Evolutionary conservation across 2,113 vertebrate species (phyloP), one percentile per base, ranked within the genome.

Genomic region (Scalopus aquaticus): DNA sequence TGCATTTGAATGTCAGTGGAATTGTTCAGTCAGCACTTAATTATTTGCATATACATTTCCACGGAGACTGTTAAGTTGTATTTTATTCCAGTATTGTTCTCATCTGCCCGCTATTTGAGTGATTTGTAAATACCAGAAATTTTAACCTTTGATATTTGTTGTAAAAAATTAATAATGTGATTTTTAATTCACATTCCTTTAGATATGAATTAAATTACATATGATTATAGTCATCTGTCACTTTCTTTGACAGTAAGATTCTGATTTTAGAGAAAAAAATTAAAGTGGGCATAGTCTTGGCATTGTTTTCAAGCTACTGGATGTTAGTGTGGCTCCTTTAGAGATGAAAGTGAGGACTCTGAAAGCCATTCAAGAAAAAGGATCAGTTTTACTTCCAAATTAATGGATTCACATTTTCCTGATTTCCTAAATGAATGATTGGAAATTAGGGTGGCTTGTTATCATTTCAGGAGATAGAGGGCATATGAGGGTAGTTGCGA

Each of bases 131-230:
- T 51, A 67, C 58, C 15, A 83, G 17, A 64, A 17, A 79, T 73
- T 65, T 74, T 78, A 60, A 93, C 83, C 49, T 87, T 78, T 69
- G 20, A 13, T 85, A n/a, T 72, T n/a, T 64, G 13, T 76, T 37
- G 12, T 56, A 5, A 77, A 88, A 90, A 95, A 72, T 24, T 64
- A 73, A 54, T 64, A 35, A 64, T 37, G 22, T 74, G 49, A 32
- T 44, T 62, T 85, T 79, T 62, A 46, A 89, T 76, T 86, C 70
- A 6, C 9, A 60, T 92, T 46, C n/a, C 39, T 90, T 82, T 94
- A 82, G 64, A 72, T 86, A 69, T 49, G n/a, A 81, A 5, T 54
- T n/a, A 65, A 46, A 32, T 46, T 90, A 28, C 24, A 42, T 51
- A 35, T 54, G 42, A 79, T 67, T 60, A 62, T 78, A 87, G 62